Conservation (phyloP, 1,140 invertebrate genomes). For the Diorhabda sublineata region DNA sequence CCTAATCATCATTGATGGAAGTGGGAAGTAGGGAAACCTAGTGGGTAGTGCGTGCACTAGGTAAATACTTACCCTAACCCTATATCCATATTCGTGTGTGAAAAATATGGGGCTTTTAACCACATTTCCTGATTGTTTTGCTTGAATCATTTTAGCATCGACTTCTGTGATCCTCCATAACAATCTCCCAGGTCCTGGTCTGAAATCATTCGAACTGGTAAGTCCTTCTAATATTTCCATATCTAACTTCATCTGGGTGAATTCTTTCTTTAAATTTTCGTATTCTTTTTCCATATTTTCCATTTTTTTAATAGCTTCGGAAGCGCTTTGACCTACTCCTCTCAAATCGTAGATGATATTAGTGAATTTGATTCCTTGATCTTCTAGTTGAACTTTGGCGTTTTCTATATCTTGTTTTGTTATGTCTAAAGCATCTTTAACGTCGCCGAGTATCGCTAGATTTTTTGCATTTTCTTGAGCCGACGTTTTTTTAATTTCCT, state of each 20-base stretch:
- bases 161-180: constrained; percentile 67
- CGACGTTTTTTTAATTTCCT: constrained; percentile 58
- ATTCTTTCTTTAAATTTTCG: constrained; percentile 27
- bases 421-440: constrained; percentile 40
- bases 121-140: constrained; percentile 58
- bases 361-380: constrained; percentile 35
- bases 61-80: constrained; percentile 54
- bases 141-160: constrained; percentile 58
- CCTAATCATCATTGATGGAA: too few species aligned
- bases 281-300: constrained; percentile 37
- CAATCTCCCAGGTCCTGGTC: constrained; percentile 52
- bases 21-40: too few species aligned
- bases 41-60: too few species aligned
- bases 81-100: constrained; percentile 66
- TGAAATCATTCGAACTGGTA: constrained; percentile 7
- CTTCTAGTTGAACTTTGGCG: constrained; percentile 41
- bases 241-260: constrained; percentile 38
- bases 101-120: constrained; percentile 63
- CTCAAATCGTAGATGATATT: constrained; percentile 38
- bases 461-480: constrained; percentile 43
- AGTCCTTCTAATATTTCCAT: constrained; percentile 36
- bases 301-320: constrained; percentile 36
- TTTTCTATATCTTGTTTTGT: constrained; percentile 45
- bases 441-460: constrained; percentile 44
- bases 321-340: constrained; percentile 37